Evolutionary conservation across 1,140 invertebrate species (phyloP).

Genomic region (Augochlora pura): DNA sequence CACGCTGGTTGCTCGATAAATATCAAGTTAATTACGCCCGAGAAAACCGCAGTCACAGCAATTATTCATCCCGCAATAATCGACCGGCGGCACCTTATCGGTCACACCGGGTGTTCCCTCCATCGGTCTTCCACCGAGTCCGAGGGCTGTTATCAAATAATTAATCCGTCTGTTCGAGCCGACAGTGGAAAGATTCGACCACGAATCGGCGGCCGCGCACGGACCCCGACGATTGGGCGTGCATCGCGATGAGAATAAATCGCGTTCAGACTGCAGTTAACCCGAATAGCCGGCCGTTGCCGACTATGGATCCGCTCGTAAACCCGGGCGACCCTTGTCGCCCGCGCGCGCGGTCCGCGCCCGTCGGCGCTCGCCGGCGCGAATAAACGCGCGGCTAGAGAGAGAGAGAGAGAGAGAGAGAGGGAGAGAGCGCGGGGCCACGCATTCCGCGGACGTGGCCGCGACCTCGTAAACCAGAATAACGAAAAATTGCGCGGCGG

Average conservation of each 20-base stretch:
- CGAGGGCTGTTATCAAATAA: background rate
- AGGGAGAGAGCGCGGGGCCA: conserved; percentile 17
- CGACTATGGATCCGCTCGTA: conserved; percentile 39
- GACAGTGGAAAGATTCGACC: background rate
- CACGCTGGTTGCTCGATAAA: too few species aligned
- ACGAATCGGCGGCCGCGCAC: background rate
- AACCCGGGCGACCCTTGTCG: conserved; percentile 13
- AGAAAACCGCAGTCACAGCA: too few species aligned
- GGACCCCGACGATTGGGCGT: conserved; percentile 5
- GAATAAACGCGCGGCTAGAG: conserved; percentile 50
- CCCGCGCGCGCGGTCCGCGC: background rate
- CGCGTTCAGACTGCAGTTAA: conserved; percentile 58
- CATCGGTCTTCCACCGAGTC: too few species aligned
- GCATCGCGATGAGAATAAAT: conserved; percentile 58
- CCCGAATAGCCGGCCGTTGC: conserved; percentile 38
- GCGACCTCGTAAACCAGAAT: conserved; percentile 5
- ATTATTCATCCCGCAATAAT: too few species aligned
- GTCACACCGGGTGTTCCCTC: too few species aligned
- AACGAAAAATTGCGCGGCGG: conserved; percentile 28
- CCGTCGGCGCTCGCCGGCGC: background rate
- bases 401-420: too few species aligned
- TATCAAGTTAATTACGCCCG: too few species aligned
- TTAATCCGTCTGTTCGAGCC: too few species aligned
- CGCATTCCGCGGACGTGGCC: conserved; percentile 14
- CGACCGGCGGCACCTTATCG: too few species aligned